These are phyloP conservation scores for Chaetoderma sp. DNA, from an alignment of 2,888 invertebrate genomes.

Conservation along the genomic window DNA sequence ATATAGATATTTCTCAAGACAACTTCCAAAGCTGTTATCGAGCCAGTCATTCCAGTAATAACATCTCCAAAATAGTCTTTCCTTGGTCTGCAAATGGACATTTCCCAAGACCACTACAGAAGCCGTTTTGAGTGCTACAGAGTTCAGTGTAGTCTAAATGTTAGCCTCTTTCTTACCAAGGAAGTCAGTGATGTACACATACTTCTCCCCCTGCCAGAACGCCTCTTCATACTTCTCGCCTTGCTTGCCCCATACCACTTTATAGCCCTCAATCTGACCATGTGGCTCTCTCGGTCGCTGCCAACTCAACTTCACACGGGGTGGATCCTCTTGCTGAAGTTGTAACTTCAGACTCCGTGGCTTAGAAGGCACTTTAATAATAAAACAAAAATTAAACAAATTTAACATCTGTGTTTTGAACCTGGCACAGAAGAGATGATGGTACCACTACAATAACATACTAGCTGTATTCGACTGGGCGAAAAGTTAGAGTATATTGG, in stretches of 20 bases:
- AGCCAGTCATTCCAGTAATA: no score
- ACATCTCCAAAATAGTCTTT: no score
- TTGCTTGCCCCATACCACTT: conserved; percentile 56
- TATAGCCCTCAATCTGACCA: conserved; percentile 75
- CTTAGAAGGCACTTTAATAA: conserved; percentile 69
- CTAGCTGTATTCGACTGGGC: no score
- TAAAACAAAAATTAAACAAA: not conserved
- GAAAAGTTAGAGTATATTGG: no score
- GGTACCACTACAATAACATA: not conserved
- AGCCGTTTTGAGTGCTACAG: no score
- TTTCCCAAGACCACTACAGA: no score
- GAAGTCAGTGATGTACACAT: conserved; percentile 7
- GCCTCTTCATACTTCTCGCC: conserved; percentile 52
- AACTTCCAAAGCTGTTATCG: no score
- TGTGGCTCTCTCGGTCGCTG: conserved; percentile 88
- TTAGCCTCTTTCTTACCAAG: conserved; percentile 3
- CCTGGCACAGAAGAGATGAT: not conserved
- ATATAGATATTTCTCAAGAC: no score
- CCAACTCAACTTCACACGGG: conserved; percentile 94
- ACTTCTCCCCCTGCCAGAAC: conserved; percentile 42
- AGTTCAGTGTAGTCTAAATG: no score
- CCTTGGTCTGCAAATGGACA: no score
- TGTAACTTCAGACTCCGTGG: conserved; percentile 73
- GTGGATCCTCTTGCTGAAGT: conserved; percentile 87
- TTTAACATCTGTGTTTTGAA: not conserved